Conservation (phyloP, 2,113 vertebrate species). For the Triplophysa tibetana region DNA sequence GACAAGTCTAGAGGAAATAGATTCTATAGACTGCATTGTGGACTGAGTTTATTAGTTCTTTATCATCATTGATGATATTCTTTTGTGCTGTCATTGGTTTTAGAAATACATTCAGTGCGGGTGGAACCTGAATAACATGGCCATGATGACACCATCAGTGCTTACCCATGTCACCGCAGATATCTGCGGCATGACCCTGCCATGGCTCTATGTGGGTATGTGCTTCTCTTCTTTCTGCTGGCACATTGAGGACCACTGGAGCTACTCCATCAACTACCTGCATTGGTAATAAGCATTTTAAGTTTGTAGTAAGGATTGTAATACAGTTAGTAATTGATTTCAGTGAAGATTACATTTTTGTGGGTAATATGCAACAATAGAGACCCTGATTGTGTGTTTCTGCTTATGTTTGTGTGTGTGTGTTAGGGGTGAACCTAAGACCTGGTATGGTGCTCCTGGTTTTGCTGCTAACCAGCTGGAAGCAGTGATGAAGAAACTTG, state of each 20-base stretch:
- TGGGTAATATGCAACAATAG: neutral
- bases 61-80: neutral
- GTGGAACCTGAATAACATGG: conserved; percentile 99
- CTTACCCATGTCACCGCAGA: conserved; percentile 95
- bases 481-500: conserved; percentile 94
- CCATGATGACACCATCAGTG: conserved; percentile 95
- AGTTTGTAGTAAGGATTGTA: neutral
- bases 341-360: neutral
- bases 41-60: neutral
- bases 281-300: conserved; percentile 82
- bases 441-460: conserved; percentile 97
- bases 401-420: neutral
- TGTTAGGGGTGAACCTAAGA: conserved; percentile 96
- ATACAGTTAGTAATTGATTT: no score
- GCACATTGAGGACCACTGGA: conserved; percentile 99
- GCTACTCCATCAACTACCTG: conserved; percentile 98
- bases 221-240: conserved; percentile 99
- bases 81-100: conserved; percentile 8
- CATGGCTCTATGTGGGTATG: conserved; percentile 98
- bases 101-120: conserved; percentile 94
- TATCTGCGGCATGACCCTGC: conserved; percentile 98
- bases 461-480: conserved; percentile 95
- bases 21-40: neutral
- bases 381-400: neutral
- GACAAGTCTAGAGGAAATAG: neutral